Percentiles rank a stretch among this genome's conserved stretches.
Conservation (phyloP, 2,113 vertebrate species). For the Cnemophilus loriae region DNA sequence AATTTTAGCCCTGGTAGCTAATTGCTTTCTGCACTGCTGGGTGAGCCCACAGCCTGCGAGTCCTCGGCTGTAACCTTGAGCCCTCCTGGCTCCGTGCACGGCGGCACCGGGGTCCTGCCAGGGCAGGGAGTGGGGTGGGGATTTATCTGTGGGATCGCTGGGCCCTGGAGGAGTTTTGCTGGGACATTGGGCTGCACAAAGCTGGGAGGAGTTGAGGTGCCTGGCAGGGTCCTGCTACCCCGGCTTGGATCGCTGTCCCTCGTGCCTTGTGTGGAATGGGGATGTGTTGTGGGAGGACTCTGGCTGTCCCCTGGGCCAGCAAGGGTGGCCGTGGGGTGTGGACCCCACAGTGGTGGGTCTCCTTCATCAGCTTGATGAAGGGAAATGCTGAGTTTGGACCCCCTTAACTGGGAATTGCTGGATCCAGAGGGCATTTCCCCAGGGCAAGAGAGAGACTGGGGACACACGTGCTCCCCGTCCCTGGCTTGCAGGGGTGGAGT, state of each 20-base stretch:
- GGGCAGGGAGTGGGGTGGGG: fast-evolving
- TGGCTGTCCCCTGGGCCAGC: neutral
- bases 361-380: neutral
- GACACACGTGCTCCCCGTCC: fast-evolving
- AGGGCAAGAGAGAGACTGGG: neutral
- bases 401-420: neutral
- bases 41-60: neutral
- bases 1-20: conserved; percentile 52
- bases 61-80: conserved; percentile 44
- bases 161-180: neutral
- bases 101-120: fast-evolving
- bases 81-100: neutral
- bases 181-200: fast-evolving
- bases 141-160: fast-evolving
- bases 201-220: neutral
- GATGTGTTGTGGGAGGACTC: fast-evolving
- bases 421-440: neutral
- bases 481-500: fast-evolving
- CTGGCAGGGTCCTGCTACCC: neutral
- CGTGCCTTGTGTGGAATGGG: neutral
- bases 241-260: fast-evolving
- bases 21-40: conserved; percentile 39
- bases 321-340: no score
- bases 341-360: fast-evolving
- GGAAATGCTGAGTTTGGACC: neutral